Evolutionary conservation across 2,113 vertebrate genomes (phyloP), one percentile per base, ranked within the genome.

Genomic region (Lagenorhynchus albirostris): DNA sequence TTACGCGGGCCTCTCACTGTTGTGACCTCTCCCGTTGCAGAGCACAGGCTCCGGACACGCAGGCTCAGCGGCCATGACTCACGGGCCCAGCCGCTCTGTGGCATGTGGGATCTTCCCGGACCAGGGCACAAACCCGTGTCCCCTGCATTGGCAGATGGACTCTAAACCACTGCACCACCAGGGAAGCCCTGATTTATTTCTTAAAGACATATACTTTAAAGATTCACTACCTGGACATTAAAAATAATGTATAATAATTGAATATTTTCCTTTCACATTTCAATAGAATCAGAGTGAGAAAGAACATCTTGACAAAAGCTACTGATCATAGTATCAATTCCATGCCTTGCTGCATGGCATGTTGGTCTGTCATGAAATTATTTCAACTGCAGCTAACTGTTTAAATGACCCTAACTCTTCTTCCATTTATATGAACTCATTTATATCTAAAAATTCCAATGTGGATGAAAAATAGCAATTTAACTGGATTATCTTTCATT

Each of bases 401-500:
- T 95, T 91, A 71, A 76, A 71, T 47, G 73, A 47, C 18, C 26
- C 88, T 76, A 85, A 10, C 36, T 89, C 10, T 55, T 91, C 65
- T 89, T 82, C 36, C 33, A 44, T 87, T 95, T 80, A 53, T 84
- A 67, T 89, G 74, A 92, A 94, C 29, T 89, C 65, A 87, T 67
- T 73, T 97, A 70, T 58, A 76, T 60, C 44, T 85, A 96, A 83
- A 90, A 97, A 11, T 76, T 71, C 33, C 41, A 84, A 14, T 62
- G 33, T 76, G 65, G 29, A 80, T 94, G 18, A 29, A 85, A 94
- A 92, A 93, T 91, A 92, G 29, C 15, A 88, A 81, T 91, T 93
- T 96, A 88, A 88, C 31, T 89, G 36, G 53, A 67, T 92, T 77
- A 67, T 97, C 10, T 91, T 93, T 94, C 10, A 14, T 92, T 95